Evolutionary conservation across 2,797 vertebrate genomes (phyloP).

Genomic region (Acipenser transmontanus): DNA sequence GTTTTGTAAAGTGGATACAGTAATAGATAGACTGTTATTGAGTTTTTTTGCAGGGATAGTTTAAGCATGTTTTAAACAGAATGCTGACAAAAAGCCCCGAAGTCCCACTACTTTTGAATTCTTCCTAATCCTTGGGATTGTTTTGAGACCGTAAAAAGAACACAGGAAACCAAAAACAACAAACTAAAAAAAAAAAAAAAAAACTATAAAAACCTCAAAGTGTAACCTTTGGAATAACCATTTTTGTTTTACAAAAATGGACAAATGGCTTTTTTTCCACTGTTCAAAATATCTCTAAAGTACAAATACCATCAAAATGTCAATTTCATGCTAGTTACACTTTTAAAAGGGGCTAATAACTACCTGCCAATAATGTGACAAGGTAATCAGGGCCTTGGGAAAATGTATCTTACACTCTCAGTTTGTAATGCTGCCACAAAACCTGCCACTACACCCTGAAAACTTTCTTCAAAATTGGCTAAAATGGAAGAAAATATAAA

Average conservation of each 20-base stretch:
- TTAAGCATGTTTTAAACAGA: too few species aligned
- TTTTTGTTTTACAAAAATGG: too few species aligned
- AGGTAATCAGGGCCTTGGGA: slow-evolving; percentile 59
- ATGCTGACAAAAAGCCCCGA: too few species aligned
- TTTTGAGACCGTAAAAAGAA: slow-evolving; percentile 27
- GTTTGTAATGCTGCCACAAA: slow-evolving; percentile 27
- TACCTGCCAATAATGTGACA: slow-evolving; percentile 61
- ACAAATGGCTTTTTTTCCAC: slow-evolving; percentile 3
- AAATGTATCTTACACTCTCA: slow-evolving; percentile 37
- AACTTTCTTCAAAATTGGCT: too few species aligned
- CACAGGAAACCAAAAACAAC: too few species aligned
- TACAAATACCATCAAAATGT: slow-evolving; percentile 47
- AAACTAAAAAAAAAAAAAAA: slow-evolving; percentile 13
- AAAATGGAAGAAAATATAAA: too few species aligned
- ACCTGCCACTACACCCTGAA: too few species aligned
- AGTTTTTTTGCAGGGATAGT: too few species aligned
- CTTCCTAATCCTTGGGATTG: too few species aligned
- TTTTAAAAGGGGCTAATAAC: slow-evolving; percentile 62
- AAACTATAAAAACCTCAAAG: slow-evolving; percentile 27
- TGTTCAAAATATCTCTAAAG: slow-evolving; percentile 24
- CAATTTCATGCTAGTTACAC: slow-evolving; percentile 63
- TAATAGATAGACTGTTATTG: too few species aligned
- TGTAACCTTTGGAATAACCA: slow-evolving; percentile 14
- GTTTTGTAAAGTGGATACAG: too few species aligned
- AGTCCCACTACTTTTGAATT: too few species aligned